Evolutionary conservation across 1,140 invertebrate genomes (phyloP).

Genomic region (Coptotermes formosanus): DNA sequence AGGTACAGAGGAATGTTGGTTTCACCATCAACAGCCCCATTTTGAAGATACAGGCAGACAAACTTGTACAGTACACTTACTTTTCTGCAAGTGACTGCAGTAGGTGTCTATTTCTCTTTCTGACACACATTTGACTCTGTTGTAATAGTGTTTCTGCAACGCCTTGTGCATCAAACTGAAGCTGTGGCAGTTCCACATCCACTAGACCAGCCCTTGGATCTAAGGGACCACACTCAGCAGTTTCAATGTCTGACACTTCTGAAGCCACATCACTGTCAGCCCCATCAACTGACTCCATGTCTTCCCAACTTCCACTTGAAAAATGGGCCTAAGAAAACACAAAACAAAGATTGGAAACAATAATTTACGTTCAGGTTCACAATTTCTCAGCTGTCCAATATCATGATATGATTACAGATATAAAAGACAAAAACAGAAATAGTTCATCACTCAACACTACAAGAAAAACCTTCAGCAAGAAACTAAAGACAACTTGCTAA

Average conservation of each 20-base stretch:
- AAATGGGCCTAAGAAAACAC: slow-evolving; percentile 58
- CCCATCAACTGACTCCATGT: slow-evolving; percentile 50
- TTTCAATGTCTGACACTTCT: slow-evolving; percentile 37
- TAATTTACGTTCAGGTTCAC: too few relatives aligned
- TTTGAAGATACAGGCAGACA: too few relatives aligned
- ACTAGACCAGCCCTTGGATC: slow-evolving; percentile 79
- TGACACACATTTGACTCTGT: background rate
- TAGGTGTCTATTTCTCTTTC: background rate
- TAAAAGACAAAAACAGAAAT: background rate
- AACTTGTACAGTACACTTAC: background rate
- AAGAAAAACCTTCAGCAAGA: background rate
- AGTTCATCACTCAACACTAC: slow-evolving; percentile 21
- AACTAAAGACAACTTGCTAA: too few relatives aligned
- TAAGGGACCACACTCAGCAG: slow-evolving; percentile 46
- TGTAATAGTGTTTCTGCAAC: slow-evolving; percentile 49
- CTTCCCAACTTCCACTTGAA: slow-evolving; percentile 61
- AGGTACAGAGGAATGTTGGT: too few relatives aligned
- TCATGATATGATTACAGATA: background rate
- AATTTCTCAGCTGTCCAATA: too few relatives aligned
- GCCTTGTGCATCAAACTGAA: slow-evolving; percentile 59
- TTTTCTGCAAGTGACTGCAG: background rate
- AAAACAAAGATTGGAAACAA: too few relatives aligned
- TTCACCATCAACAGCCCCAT: too few relatives aligned
- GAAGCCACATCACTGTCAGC: slow-evolving; percentile 39
- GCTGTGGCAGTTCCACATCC: slow-evolving; percentile 66